Evolutionary conservation across 2,113 vertebrate species (phyloP), one percentile per base, ranked within the genome.

Genomic region (Ctenodactylus gundi): DNA sequence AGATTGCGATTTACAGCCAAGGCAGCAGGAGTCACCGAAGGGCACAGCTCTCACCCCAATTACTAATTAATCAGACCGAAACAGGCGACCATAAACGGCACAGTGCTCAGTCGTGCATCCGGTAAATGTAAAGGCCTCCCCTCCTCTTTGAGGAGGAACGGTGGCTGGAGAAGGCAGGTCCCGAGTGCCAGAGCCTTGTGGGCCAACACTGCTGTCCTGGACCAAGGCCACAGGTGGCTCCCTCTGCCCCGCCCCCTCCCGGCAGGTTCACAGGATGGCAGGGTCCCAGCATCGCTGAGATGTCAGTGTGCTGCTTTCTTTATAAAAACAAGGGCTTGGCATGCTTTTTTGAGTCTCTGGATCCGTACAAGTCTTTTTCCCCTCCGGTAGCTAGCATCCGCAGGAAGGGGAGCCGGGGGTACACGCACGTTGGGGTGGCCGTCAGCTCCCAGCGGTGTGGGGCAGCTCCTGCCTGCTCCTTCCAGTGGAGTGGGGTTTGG

Each of bases 21-120:
- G 96, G 96, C 98, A 97, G 89, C 96, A 97, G 96, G 96, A 98
- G 96, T 97, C 97, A 98, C 97, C 98, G 97, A 98, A 98, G 98
- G 98, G 98, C 98, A 95, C 41, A 97, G 93, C 96, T 97, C 93
- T 97, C 76, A 0, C 97, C 98, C 98, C 98, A 97, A 94, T 98
- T 98, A 98, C 97, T 98, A 98, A 98, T 98, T 98, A 98, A 98
- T 98, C 98, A 98, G 96, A 97, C 97, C 97, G 97, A 97, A 98
- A 98, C 97, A 98, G 97, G 97, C 90, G 97, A 97, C 96, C 46
- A 82, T 97, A 97, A 98, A 98, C 97, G 93, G 82, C 93, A 88
- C 17, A 25, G 36, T 68, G 91, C 78, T 97, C 95, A 97, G 90
- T 94, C 96, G 76, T 41, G 78, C 95, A 82, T 41, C 93, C 86